phyloP scores from a whole-genome alignment of 2,888 invertebrate species.

The Amphimallon solstitiale region DNA sequence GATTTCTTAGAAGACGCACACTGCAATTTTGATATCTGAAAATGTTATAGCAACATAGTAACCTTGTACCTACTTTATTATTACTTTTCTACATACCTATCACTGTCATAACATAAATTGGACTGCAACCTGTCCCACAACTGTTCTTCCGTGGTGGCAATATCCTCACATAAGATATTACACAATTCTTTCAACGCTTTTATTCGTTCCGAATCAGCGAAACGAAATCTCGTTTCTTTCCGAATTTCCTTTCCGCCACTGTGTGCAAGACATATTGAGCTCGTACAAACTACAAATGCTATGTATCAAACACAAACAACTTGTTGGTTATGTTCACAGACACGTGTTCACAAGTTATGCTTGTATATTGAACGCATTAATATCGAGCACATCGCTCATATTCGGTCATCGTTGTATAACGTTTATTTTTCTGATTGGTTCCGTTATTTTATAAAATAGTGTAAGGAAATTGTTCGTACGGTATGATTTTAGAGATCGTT shows the following conservation, averaged over 20 bases:
- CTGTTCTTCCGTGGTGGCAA: background rate
- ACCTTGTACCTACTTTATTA: background rate
- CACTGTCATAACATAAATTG: slow-evolving; percentile 1
- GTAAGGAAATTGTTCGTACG: no score
- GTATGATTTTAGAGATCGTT: no score
- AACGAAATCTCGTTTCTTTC: background rate
- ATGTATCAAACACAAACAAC: background rate
- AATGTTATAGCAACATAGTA: slow-evolving; percentile 2
- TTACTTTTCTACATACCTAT: background rate
- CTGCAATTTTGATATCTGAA: slow-evolving; percentile 31
- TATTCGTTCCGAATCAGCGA: background rate
- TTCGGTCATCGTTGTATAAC: no score
- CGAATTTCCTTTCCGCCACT: background rate
- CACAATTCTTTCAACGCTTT: background rate
- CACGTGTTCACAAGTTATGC: no score
- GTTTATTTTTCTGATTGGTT: no score
- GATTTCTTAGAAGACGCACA: slow-evolving; percentile 24
- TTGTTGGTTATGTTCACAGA: background rate
- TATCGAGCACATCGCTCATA: no score
- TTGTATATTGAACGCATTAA: no score
- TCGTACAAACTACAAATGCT: background rate
- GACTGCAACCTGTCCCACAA: background rate
- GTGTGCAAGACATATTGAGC: background rate
- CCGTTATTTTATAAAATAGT: no score
- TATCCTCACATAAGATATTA: background rate